phyloP scores from a whole-genome alignment of 2,888 invertebrate genomes.

The Hylaea fasciaria region DNA sequence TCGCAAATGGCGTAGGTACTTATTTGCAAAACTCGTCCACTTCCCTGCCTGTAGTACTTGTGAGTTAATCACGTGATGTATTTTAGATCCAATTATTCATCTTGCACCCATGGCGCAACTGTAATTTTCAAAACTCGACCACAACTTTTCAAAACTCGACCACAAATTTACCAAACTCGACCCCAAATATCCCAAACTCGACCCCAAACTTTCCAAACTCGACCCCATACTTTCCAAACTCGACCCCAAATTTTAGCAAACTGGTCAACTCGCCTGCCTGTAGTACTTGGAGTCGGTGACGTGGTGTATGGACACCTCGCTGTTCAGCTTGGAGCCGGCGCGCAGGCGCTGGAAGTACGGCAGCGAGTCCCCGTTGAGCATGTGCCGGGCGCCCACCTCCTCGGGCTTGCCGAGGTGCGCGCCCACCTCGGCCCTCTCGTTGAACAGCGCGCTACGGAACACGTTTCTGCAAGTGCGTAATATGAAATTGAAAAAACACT shows the following conservation, averaged over 20 bases:
- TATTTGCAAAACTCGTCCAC: not conserved
- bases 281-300: constrained; percentile 79
- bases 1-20: too few species aligned
- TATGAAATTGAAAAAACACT: not conserved
- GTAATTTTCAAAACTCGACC: too few species aligned
- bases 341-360: constrained; percentile 76
- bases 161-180: too few species aligned
- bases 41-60: not conserved
- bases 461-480: constrained; percentile 55
- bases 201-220: too few species aligned
- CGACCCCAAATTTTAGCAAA: too few species aligned
- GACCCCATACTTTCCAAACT: too few species aligned
- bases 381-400: constrained; percentile 45
- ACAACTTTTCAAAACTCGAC: too few species aligned
- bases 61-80: too few species aligned
- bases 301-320: constrained; percentile 77
- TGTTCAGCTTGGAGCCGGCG: constrained; percentile 75
- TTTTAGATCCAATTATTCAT: too few species aligned
- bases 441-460: constrained; percentile 73
- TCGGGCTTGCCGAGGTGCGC: constrained; percentile 46
- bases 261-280: constrained; percentile 63
- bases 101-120: too few species aligned
- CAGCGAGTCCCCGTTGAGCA: constrained; percentile 70
- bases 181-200: too few species aligned
- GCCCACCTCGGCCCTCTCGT: constrained; percentile 58